A percentile compares a stretch with the other conserved stretches of the same genome.
These are phyloP conservation scores for Ischnus inquisitorius DNA, from an alignment of 2,888 invertebrate genomes.

Conservation along the genomic window DNA sequence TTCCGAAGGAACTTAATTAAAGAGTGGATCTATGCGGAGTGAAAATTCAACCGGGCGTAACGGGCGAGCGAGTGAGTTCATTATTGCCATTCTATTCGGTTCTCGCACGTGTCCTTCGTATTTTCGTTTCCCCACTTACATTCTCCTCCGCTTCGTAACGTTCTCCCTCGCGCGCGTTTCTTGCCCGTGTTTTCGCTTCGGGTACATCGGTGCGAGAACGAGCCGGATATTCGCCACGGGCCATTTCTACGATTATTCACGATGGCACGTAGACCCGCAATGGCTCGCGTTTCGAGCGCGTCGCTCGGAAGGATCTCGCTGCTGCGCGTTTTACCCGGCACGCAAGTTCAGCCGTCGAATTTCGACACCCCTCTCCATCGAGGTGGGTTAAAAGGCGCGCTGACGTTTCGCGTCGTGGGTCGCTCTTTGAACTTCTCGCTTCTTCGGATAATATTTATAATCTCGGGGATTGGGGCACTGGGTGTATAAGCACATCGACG, in stretches of 20 bases:
- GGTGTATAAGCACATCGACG: slow-evolving; percentile 68
- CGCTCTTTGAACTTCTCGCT: slow-evolving; percentile 42
- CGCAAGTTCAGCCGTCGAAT: slow-evolving; percentile 15
- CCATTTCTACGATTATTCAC: slow-evolving; percentile 63
- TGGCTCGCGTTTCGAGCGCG: slow-evolving; percentile 17
- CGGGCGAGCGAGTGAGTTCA: slow-evolving; percentile 25
- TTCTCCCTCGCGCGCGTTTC: slow-evolving; percentile 6
- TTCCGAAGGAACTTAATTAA: slow-evolving; percentile 33
- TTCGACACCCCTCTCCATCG: slow-evolving; percentile 35
- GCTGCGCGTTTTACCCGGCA: background rate
- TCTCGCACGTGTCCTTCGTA: slow-evolving; percentile 35
- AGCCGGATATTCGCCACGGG: slow-evolving; percentile 52
- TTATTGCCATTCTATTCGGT: slow-evolving; percentile 32
- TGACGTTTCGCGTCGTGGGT: slow-evolving; percentile 30
- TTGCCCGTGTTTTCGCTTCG: background rate
- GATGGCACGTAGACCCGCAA: slow-evolving; percentile 36
- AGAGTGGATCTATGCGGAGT: background rate
- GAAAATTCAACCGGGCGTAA: slow-evolving; percentile 37
- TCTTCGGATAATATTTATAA: slow-evolving; percentile 27
- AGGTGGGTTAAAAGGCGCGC: slow-evolving; percentile 20
- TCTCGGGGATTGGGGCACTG: background rate
- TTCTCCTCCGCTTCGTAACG: slow-evolving; percentile 17
- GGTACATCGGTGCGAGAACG: slow-evolving; percentile 18
- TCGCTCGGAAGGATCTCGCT: slow-evolving; percentile 4
- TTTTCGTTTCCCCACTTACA: slow-evolving; percentile 60